Percentiles rank a stretch among this genome's conserved stretches.
Evolutionary conservation across 2,888 invertebrate genomes (phyloP).

Genomic region (Gryllus longicercus): DNA sequence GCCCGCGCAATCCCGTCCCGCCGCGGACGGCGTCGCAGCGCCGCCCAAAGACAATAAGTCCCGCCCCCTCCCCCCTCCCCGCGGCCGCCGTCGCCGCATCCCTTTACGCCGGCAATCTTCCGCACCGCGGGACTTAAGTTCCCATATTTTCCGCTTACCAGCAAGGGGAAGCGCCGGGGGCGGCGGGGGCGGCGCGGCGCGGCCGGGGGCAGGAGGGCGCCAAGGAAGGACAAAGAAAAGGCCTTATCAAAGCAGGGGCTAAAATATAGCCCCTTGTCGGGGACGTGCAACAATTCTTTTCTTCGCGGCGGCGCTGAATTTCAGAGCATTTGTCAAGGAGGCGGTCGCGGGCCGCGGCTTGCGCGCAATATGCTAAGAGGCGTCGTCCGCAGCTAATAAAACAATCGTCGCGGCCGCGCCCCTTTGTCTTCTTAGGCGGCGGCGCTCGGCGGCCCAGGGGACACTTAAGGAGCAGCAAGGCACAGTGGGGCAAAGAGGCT

Average conservation of each 20-base stretch:
- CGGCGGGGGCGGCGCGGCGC: neutral
- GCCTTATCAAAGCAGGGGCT: constrained; percentile 18
- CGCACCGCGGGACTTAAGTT: constrained; percentile 22
- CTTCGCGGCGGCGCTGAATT: constrained; percentile 23
- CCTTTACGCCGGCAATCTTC: constrained; percentile 26
- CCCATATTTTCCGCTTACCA: constrained; percentile 28
- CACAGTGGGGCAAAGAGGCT: too few species aligned
- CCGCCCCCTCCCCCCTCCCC: too few species aligned
- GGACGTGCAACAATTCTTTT: constrained; percentile 27
- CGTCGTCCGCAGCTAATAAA: constrained; percentile 25
- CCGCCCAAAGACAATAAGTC: constrained; percentile 19
- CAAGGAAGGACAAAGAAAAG: constrained; percentile 1
- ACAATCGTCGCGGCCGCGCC: constrained; percentile 23
- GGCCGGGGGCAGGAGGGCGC: neutral
- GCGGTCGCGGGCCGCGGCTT: neutral
- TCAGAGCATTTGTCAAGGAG: constrained; percentile 23
- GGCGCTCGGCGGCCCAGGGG: neutral
- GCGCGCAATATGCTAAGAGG: constrained; percentile 28
- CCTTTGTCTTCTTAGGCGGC: neutral
- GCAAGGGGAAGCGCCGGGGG: neutral
- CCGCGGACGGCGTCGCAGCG: neutral
- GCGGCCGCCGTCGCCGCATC: neutral
- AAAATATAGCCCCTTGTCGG: constrained; percentile 24
- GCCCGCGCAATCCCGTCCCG: neutral
- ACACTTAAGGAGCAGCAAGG: too few species aligned